Conservation (phyloP, 2,797 vertebrate species). For the Chloroceryle amazona region DNA sequence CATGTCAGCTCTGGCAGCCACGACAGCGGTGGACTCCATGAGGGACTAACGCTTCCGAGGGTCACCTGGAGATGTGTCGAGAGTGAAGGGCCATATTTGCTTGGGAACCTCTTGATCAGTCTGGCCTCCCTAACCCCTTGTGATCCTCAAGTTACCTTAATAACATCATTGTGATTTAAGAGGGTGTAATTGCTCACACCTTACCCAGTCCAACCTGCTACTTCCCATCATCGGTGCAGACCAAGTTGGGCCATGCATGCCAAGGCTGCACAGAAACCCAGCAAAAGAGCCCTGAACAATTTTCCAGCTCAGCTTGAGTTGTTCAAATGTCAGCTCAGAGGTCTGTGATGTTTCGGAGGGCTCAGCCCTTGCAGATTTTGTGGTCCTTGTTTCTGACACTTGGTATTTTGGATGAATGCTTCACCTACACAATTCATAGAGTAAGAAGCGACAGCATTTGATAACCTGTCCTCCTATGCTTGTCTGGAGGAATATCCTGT, state of each 20-base stretch:
- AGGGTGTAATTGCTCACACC: background rate
- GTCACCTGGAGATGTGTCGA: background rate
- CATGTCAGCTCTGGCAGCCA: background rate
- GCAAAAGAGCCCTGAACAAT: background rate
- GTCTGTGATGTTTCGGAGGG: background rate
- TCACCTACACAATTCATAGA: background rate
- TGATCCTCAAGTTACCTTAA: background rate
- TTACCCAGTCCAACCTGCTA: background rate
- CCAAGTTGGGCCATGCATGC: background rate
- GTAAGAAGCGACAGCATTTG: background rate
- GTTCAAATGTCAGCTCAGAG: background rate
- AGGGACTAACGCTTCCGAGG: background rate
- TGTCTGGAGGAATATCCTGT: background rate
- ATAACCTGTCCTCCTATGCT: background rate
- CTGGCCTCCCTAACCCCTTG: background rate
- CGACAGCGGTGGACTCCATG: background rate
- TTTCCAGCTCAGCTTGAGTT: background rate
- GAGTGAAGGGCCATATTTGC: background rate
- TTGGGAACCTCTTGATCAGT: background rate
- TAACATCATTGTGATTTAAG: background rate
- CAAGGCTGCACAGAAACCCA: background rate
- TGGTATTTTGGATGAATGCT: background rate
- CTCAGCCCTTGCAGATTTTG: background rate
- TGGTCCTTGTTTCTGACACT: background rate
- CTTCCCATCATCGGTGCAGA: background rate